Evolutionary conservation across 2,888 invertebrate species (phyloP), one percentile per base, ranked within the genome.

Genomic region (Folsomia candida): DNA sequence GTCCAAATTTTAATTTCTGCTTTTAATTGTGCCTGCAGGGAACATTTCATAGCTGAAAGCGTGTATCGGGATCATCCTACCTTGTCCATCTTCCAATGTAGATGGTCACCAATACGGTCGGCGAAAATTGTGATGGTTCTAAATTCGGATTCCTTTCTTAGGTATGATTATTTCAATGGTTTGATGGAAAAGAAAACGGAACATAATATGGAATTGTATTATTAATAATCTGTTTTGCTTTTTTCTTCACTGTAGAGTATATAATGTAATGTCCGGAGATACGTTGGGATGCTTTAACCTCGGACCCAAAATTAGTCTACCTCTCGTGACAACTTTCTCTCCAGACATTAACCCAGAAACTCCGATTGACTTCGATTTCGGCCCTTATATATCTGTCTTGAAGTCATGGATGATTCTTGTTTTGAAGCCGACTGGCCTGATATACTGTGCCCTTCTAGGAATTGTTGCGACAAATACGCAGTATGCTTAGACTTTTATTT

Each of bases 301-400:
- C 14, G 62, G 59, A 11, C 57, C 68, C 37, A 20, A 57, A 1
- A 24, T 14, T 2, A 20, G 28, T 25, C 65, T 74, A n/a, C 74
- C 74, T 2, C 68, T 74, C 27, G 47, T 71, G 1, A 67, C 64
- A n/a, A 47, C 68, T 20, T 74, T 68, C 62, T 58, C 68, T 22
- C 63, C 69, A 2, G 71, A 72, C 20, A 37, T 68, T 24, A 69
- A 76, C 28, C 69, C 68, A 26, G 73, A 76, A 67, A 68, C 70
- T 57, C 74, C 74, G 6, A 69, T 70, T 0, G 77, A 77, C 63
- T 75, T 77, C 59, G 75, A 75, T 26, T 68, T 75, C 60, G 75
- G 77, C 59, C 74, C 73, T 2, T 70, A 68, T 20, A 37, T 75
- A 0, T 72, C 77, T 28, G 71, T 71, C 51, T 71, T 74, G 47